These are phyloP conservation scores for Poeciliopsis turrubarensis DNA, from an alignment of 2,113 vertebrate genomes.

Conservation along the genomic window DNA sequence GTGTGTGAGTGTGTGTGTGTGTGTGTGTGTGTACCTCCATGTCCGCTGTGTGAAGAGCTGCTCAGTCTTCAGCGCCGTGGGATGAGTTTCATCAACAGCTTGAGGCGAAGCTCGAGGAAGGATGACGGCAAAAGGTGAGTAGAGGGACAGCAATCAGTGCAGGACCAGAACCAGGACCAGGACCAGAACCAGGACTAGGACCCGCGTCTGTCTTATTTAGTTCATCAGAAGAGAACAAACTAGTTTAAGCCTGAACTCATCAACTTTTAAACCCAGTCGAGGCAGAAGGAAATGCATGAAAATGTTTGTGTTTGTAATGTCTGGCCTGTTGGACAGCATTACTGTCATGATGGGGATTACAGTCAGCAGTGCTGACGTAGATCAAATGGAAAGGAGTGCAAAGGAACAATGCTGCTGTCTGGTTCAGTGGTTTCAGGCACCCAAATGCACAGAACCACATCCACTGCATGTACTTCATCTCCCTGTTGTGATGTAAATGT, in stretches of 20 bases:
- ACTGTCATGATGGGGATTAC: constrained; percentile 2
- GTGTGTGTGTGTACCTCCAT: constrained; percentile 12
- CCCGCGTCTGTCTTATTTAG: neutral
- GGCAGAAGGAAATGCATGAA: neutral
- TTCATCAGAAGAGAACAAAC: neutral
- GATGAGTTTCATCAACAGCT: constrained; percentile 78
- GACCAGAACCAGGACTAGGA: neutral
- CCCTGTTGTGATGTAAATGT: too few species aligned
- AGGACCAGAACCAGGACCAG: neutral
- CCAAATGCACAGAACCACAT: neutral
- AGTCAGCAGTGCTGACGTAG: neutral
- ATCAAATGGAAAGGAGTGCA: neutral
- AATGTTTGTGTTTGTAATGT: neutral
- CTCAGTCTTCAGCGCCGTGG: constrained; percentile 41
- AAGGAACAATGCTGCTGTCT: too few species aligned
- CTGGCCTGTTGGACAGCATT: constrained; percentile 47
- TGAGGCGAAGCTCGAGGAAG: constrained; percentile 71
- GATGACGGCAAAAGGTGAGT: constrained; percentile 75
- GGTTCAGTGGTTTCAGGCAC: neutral
- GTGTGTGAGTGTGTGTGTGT: neutral
- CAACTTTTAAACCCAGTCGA: neutral
- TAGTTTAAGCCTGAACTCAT: neutral
- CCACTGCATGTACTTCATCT: too few species aligned
- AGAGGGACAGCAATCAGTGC: neutral
- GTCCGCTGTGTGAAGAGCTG: constrained; percentile 15